These are phyloP conservation scores for Sturmia bella DNA, from an alignment of 2,888 invertebrate genomes.

Conservation along the genomic window DNA sequence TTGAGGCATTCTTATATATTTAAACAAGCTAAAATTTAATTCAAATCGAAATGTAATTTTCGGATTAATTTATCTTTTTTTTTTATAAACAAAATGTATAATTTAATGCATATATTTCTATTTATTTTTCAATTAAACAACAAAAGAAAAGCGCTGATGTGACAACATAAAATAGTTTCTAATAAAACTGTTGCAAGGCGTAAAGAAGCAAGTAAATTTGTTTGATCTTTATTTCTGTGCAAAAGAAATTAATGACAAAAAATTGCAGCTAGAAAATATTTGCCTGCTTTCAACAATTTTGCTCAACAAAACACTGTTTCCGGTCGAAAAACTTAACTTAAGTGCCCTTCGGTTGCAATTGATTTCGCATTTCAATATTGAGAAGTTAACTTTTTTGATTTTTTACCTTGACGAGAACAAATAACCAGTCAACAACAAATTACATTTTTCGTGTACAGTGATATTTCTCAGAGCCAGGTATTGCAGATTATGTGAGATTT, in stretches of 20 bases:
- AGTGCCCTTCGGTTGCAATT: neutral
- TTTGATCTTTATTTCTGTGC: conserved; percentile 58
- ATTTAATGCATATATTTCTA: conserved; percentile 10
- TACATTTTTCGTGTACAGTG: too few species aligned
- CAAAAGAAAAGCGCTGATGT: conserved; percentile 78
- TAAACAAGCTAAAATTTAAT: conserved; percentile 59
- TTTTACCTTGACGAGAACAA: too few species aligned
- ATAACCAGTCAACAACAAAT: too few species aligned
- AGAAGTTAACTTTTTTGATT: too few species aligned
- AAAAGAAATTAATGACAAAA: conserved; percentile 21
- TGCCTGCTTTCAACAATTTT: conserved; percentile 16
- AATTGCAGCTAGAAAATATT: conserved; percentile 4
- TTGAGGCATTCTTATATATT: conserved; percentile 39
- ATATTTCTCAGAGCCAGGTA: too few species aligned
- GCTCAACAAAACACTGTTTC: conserved; percentile 41
- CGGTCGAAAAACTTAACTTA: neutral
- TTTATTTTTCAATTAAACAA: conserved; percentile 50
- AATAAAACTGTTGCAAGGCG: conserved; percentile 22
- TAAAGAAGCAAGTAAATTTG: conserved; percentile 46
- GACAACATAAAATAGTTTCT: conserved; percentile 75
- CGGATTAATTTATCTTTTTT: conserved; percentile 20
- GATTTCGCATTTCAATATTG: too few species aligned
- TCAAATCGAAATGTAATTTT: conserved; percentile 49
- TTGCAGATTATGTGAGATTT: too few species aligned
- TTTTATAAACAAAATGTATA: conserved; percentile 23